These are phyloP conservation scores for Rhinophrynus dorsalis DNA, from an alignment of 2,797 vertebrate species.

Conservation along the genomic window DNA sequence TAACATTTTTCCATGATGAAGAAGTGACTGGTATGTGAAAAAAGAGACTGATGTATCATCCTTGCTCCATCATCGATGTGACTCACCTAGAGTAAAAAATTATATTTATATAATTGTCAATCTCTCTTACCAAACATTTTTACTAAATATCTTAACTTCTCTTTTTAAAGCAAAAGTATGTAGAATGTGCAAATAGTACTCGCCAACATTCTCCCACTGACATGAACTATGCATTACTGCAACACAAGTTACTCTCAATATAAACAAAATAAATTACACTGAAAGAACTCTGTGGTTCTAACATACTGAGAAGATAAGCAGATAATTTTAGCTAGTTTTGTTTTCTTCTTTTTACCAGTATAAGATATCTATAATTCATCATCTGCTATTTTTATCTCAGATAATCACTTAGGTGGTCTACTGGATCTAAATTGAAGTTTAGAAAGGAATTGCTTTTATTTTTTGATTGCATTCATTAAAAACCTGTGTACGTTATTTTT, in stretches of 20 bases:
- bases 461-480: conserved; percentile 52
- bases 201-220: conserved; percentile 57
- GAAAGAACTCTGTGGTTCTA: conserved; percentile 54
- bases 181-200: conserved; percentile 57
- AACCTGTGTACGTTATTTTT: no score
- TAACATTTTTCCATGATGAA: no score
- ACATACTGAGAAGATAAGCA: conserved; percentile 56
- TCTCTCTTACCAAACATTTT: neutral
- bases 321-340: conserved; percentile 57
- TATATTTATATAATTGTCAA: no score
- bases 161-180: conserved; percentile 12
- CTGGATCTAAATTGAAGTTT: conserved; percentile 55
- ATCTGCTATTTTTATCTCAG: conserved; percentile 57
- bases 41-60: no score
- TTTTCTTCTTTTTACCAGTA: conserved; percentile 56
- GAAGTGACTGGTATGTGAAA: no score
- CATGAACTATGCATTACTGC: conserved; percentile 49
- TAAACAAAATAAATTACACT: conserved; percentile 59
- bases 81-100: no score
- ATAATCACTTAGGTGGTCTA: conserved; percentile 60
- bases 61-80: no score
- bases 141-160: neutral
- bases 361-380: conserved; percentile 51
- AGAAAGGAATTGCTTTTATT: conserved; percentile 45
- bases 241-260: conserved; percentile 50